Base-by-base conservation (phyloP, 2,888 invertebrate species). In the Megastigmus dorsalis region DNA sequence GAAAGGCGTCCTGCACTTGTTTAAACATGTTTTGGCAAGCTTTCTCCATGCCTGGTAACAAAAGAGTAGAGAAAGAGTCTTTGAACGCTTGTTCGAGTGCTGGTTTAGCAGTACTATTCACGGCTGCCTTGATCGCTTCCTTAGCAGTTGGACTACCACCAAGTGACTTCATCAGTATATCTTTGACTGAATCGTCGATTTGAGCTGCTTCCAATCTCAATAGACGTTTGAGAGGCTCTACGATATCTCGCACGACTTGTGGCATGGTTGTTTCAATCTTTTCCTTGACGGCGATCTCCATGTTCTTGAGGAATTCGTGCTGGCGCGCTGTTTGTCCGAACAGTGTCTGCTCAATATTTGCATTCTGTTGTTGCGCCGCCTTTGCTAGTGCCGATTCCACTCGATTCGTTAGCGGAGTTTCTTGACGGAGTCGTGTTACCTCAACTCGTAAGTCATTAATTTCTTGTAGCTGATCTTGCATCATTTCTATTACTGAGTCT, bases 1-100 rank as follows among this genome's bases (percentile, higher is more conserved):
- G 92, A 89, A 98, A 98, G 18, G 94, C 92, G 62, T 95, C 94
- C 86, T 97, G 96, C 70, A 98, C 91, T 88, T 98, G 97, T 54
- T 93, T 91, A 86, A 97, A 97, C 91, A 98, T 94, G 84, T 93
- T 93, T 82, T 93, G 93, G 81, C 95, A 95, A 68, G 95, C 93
- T 85, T 93, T 93, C 87, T 98, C 97, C 90, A 97, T 95, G 36
- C 93, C 92, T 2, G 98, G 97, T 82, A 97, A 90, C 54, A 97
- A 90, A 78, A 93, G 91, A 78, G 92, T 93, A 52, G 92, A 90
- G 84, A 97, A 93, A 28, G 94, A 92, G 67, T 95, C 94, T 78
- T 93, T 93, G 86, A 96, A 95, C 13, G 94, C 92, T 15, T 92
- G 90, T 80, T 95, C 94, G 66, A 96, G 91, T 77, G 93, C 92